Conservation (phyloP, 2,888 invertebrate species). For the Spicauda simplicius region DNA sequence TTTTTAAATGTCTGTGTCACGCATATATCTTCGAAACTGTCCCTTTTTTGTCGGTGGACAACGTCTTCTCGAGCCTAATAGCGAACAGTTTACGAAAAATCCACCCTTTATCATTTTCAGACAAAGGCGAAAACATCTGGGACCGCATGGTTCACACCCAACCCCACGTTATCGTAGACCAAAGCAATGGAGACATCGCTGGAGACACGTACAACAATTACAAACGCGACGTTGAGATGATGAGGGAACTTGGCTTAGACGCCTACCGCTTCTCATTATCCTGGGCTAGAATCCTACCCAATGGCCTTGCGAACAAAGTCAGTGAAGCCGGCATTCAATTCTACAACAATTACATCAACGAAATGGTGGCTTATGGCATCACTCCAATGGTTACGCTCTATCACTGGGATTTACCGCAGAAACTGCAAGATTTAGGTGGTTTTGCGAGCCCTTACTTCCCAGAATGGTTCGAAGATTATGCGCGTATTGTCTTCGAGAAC, state of each 20-base stretch:
- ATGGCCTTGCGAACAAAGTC: conserved; percentile 74
- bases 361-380: conserved; percentile 85
- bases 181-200: conserved; percentile 82
- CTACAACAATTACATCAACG: conserved; percentile 87
- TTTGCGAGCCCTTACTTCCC: conserved; percentile 68
- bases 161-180: conserved; percentile 53
- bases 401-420: conserved; percentile 83
- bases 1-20: too few relatives aligned
- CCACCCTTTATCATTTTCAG: conserved; percentile 42
- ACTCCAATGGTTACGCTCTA: conserved; percentile 84
- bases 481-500: conserved; percentile 64
- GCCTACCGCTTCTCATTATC: conserved; percentile 84
- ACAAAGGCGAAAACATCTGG: conserved; percentile 59
- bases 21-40: too few relatives aligned
- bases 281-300: conserved; percentile 86
- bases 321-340: conserved; percentile 86
- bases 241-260: conserved; percentile 71
- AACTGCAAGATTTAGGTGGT: conserved; percentile 83
- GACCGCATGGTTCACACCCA: conserved; percentile 59
- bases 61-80: too few relatives aligned
- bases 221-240: conserved; percentile 80
- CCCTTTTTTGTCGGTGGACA: too few relatives aligned
- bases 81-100: too few relatives aligned
- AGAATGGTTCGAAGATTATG: conserved; percentile 79
- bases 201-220: conserved; percentile 86